phyloP scores from a whole-genome alignment of 1,140 invertebrate species.

The Ditylenchus dipsaci region DNA sequence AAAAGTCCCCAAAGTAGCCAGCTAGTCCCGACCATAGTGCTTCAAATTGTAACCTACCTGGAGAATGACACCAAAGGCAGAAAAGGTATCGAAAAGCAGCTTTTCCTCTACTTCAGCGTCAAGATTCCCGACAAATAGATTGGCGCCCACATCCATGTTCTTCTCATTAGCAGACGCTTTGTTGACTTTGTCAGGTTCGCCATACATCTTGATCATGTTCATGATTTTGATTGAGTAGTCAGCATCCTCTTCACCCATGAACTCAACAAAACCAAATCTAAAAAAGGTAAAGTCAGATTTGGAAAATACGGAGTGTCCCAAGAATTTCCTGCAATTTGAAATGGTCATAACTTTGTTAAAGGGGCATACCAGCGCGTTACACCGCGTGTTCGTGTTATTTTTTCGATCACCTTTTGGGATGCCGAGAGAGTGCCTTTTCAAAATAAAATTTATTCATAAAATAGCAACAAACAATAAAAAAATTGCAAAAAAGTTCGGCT shows the following conservation, averaged over 20 bases:
- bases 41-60: constrained; percentile 69
- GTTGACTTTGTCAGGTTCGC: constrained; percentile 96
- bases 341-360: no score
- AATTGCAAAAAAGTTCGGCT: no score
- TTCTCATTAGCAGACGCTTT: constrained; percentile 99
- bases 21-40: not conserved
- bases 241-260: constrained; percentile 98
- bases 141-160: constrained; percentile 96
- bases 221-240: constrained; percentile 99
- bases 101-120: constrained; percentile 99
- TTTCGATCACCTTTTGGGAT: no score
- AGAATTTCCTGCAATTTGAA: no score
- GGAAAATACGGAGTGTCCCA: constrained; percentile 78
- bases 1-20: not conserved
- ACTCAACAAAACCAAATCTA: constrained; percentile 83
- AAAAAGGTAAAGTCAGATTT: constrained; percentile 1
- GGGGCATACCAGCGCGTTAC: no score
- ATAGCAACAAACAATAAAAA: no score
- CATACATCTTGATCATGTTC: constrained; percentile 99
- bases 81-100: constrained; percentile 96
- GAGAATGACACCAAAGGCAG: constrained; percentile 97
- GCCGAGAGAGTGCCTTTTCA: no score
- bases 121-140: constrained; percentile 98
- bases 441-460: no score
- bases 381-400: no score